Percentiles rank a stretch among this genome's conserved stretches.
phyloP scores from a whole-genome alignment of 2,113 vertebrate species.

The Fukomys damarensis region DNA sequence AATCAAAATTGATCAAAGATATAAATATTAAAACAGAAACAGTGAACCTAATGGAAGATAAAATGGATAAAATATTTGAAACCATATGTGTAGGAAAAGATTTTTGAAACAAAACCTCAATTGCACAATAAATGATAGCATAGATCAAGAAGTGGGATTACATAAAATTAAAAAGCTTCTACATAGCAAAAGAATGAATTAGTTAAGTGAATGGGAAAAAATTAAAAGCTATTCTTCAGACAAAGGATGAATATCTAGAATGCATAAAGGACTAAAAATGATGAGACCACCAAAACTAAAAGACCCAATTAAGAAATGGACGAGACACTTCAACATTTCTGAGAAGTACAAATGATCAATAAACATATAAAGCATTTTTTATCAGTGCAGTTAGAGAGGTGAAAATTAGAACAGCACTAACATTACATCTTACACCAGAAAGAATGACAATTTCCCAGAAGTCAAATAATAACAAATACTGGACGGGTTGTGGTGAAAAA shows the following conservation, averaged over 20 bases:
- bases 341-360: neutral
- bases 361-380: neutral
- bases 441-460: neutral
- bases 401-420: neutral
- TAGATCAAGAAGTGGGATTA: neutral
- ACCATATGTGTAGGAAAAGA: neutral
- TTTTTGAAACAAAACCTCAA: neutral
- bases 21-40: neutral
- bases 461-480: neutral
- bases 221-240: neutral
- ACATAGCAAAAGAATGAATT: neutral
- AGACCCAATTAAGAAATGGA: neutral
- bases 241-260: neutral
- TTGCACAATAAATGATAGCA: neutral
- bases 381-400: neutral
- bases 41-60: neutral
- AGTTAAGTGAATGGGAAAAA: neutral
- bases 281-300: neutral
- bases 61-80: neutral
- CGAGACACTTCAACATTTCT: neutral
- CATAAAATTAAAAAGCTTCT: neutral
- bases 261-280: neutral
- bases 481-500: neutral
- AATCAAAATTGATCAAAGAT: neutral
- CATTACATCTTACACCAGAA: neutral